phyloP scores from a whole-genome alignment of 2,888 invertebrate species.

The Danaus chrysippus region DNA sequence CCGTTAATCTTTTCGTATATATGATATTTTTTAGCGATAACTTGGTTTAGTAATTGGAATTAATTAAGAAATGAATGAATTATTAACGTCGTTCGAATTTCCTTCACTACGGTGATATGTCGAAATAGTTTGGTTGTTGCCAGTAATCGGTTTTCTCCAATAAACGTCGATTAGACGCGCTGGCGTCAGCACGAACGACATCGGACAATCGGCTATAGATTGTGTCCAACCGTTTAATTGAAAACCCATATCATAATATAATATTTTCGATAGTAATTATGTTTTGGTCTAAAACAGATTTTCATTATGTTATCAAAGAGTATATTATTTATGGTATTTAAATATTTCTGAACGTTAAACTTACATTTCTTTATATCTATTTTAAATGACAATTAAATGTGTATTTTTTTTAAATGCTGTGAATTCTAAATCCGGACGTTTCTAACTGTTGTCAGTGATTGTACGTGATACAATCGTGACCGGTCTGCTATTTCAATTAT shows the following conservation, averaged over 20 bases:
- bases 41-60: too few relatives aligned
- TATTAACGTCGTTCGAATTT: not conserved
- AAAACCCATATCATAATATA: too few relatives aligned
- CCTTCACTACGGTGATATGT: slow-evolving; percentile 60
- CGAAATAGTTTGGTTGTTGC: slow-evolving; percentile 65
- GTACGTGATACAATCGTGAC: slow-evolving; percentile 70
- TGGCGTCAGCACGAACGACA: slow-evolving; percentile 71
- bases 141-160: slow-evolving; percentile 78
- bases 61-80: not conserved
- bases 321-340: too few relatives aligned
- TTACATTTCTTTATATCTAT: too few relatives aligned
- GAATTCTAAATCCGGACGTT: not conserved
- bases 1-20: too few relatives aligned
- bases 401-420: slow-evolving; percentile 9
- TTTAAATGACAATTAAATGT: not conserved
- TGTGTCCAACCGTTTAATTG: not conserved
- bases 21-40: too few relatives aligned
- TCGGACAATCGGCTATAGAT: slow-evolving; percentile 47
- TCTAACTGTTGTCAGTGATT: slow-evolving; percentile 34
- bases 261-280: too few relatives aligned
- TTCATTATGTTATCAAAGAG: too few relatives aligned
- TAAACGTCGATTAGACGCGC: slow-evolving; percentile 78
- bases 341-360: too few relatives aligned
- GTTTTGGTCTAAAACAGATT: too few relatives aligned
- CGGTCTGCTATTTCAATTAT: slow-evolving; percentile 76